A percentile compares a stretch with the other conserved stretches of the same genome.
Evolutionary conservation across 2,888 invertebrate genomes (phyloP).

Genomic region (Caenorhabditis auriculariae): DNA sequence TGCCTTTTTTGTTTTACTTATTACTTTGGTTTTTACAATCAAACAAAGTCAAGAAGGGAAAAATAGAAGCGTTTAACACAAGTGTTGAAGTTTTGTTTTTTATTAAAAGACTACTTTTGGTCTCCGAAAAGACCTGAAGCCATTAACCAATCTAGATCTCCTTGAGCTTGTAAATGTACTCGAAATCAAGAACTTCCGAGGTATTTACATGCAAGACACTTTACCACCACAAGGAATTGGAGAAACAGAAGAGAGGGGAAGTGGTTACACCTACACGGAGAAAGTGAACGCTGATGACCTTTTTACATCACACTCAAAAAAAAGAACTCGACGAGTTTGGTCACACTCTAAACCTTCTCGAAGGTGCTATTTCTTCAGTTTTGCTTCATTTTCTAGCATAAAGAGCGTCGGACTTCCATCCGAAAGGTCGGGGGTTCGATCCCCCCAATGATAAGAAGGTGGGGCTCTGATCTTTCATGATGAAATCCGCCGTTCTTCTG

Average conservation of each 20-base stretch:
- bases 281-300: no score
- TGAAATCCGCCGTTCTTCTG: no score
- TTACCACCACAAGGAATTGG: conserved; percentile 12
- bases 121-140: conserved; percentile 24
- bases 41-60: conserved; percentile 23
- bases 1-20: conserved; percentile 23
- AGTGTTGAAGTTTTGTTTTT: conserved; percentile 19
- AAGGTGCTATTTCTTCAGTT: no score
- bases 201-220: conserved; percentile 24
- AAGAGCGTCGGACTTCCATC: no score
- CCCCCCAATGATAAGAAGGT: no score
- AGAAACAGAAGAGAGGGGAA: conserved; percentile 23
- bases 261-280: no score
- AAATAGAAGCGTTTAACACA: conserved; percentile 19
- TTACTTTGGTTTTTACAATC: conserved; percentile 27
- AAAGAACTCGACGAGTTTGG: no score
- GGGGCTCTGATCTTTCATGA: no score
- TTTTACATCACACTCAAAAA: no score
- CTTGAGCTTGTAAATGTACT: conserved; percentile 11
- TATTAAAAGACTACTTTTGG: conserved; percentile 22
- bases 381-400: no score
- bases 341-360: no score
- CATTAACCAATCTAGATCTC: conserved; percentile 20
- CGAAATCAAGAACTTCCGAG: conserved; percentile 20
- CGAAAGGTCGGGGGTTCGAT: no score